Evolutionary conservation across 2,797 vertebrate species (phyloP).

Genomic region (Pseudochirops corinnae): DNA sequence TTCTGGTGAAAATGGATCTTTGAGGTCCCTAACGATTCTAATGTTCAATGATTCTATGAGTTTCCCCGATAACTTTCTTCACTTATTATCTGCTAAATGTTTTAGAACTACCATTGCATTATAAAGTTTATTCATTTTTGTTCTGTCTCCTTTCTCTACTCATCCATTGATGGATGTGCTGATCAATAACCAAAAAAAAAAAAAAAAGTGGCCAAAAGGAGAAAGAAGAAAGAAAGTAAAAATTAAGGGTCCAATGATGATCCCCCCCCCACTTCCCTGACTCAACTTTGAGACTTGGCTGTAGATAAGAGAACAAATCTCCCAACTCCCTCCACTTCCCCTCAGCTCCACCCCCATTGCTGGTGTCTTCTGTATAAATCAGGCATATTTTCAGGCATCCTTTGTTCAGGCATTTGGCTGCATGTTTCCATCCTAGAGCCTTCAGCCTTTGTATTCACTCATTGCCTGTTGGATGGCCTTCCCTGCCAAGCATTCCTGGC

Average conservation of each 20-base stretch:
- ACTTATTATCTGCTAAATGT: not conserved
- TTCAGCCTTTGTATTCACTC: not conserved
- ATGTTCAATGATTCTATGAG: not conserved
- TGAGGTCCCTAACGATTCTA: too few relatives aligned
- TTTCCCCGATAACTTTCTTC: not conserved
- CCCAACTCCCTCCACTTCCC: not conserved
- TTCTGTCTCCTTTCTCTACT: not conserved
- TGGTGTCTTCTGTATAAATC: not conserved
- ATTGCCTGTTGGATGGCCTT: not conserved
- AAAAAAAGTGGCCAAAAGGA: not conserved
- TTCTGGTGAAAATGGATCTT: not conserved
- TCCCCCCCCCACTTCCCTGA: not conserved
- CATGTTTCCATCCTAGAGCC: not conserved
- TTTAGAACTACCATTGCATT: rapidly evolving
- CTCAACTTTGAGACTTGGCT: not conserved
- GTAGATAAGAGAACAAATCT: not conserved
- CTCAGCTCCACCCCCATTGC: not conserved
- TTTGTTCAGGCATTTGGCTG: rapidly evolving
- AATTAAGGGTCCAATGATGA: not conserved
- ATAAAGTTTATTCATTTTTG: not conserved
- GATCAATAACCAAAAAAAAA: not conserved
- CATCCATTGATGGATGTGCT: rapidly evolving
- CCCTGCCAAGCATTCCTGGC: not conserved
- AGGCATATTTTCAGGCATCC: not conserved
- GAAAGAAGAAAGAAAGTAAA: not conserved